phyloP scores from a whole-genome alignment of 2,113 vertebrate species.

The Philantomba maxwellii region DNA sequence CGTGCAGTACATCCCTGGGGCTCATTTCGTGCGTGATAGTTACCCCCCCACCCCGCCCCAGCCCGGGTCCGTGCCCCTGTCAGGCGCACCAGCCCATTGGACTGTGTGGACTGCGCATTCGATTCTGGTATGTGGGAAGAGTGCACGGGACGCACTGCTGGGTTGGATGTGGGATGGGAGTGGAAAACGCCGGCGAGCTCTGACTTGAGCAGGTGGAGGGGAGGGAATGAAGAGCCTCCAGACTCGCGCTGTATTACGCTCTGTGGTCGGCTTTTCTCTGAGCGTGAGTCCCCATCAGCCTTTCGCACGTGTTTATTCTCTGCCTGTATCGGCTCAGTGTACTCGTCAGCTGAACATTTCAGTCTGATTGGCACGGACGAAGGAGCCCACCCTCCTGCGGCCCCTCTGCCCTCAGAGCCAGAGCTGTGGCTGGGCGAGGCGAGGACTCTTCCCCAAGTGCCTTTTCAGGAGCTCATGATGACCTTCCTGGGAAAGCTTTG shows the following conservation, averaged over 20 bases:
- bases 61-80: neutral
- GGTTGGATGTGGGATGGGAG: neutral
- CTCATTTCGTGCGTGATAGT: neutral
- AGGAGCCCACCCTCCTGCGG: neutral
- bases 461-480: neutral
- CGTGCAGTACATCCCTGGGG: no score
- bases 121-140: neutral
- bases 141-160: neutral
- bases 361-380: neutral
- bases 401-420: neutral
- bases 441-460: neutral
- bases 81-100: no score
- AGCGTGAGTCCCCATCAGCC: neutral
- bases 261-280: neutral
- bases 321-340: neutral
- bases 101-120: neutral
- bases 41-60: neutral
- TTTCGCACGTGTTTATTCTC: neutral
- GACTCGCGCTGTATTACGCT: neutral
- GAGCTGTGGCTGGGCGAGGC: neutral
- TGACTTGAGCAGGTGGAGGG: neutral
- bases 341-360: neutral
- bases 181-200: neutral
- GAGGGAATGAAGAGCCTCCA: neutral
- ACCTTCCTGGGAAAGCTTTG: neutral